Conservation (phyloP, 1,140 invertebrate species). For the Panulirus ornatus region DNA sequence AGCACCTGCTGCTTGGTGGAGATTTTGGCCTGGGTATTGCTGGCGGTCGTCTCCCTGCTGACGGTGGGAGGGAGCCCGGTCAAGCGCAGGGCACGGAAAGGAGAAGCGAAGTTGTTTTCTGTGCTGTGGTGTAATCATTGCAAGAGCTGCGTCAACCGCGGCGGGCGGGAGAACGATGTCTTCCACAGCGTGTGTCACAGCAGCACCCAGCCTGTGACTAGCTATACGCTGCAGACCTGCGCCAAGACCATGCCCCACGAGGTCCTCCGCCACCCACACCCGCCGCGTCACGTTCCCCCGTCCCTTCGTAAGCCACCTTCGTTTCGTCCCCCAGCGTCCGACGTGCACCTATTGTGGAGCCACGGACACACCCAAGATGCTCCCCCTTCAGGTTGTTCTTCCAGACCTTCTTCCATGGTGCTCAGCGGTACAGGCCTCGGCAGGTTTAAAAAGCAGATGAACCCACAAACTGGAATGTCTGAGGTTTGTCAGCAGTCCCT, state of each 20-base stretch:
- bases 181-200: conserved; percentile 90
- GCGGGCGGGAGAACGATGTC: conserved; percentile 81
- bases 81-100: not conserved
- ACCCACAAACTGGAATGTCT: conserved; percentile 23
- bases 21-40: conserved; percentile 28
- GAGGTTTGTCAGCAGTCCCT: conserved; percentile 23
- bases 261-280: not conserved
- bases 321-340: conserved; percentile 78
- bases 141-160: conserved; percentile 78
- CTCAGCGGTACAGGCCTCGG: conserved; percentile 91
- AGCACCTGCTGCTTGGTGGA: conserved; percentile 26
- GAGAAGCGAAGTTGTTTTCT: not conserved
- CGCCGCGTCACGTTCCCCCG: conserved; percentile 72
- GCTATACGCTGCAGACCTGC: conserved; percentile 85
- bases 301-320: conserved; percentile 80
- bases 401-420: conserved; percentile 83
- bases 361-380: conserved; percentile 78
- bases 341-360: conserved; percentile 78
- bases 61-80: not conserved
- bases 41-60: conserved; percentile 22
- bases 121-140: conserved; percentile 18
- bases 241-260: conserved; percentile 1
- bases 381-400: conserved; percentile 76
- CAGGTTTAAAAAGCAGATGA: conserved; percentile 82
- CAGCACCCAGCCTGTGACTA: conserved; percentile 90